Conservation (phyloP, 2,797 vertebrate species). For the Tragelaphus eurycerus region DNA sequence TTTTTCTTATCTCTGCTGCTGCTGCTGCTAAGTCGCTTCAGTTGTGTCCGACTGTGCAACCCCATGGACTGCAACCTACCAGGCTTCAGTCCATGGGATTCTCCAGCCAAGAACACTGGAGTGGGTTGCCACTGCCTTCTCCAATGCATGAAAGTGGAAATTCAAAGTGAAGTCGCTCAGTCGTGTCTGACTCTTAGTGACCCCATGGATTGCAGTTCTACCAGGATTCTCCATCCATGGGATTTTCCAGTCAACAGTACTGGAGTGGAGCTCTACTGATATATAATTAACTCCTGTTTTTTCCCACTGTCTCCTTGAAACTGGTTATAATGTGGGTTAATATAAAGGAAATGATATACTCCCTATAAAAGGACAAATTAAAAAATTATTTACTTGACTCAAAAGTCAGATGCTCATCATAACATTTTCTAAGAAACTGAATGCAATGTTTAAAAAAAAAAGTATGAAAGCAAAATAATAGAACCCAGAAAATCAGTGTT, state of each 20-base stretch:
- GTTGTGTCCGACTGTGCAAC: fast-evolving
- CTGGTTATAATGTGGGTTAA: background rate
- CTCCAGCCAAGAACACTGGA: no score
- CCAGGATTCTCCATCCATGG: no score
- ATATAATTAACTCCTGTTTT: background rate
- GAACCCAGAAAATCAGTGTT: background rate
- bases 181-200: no score
- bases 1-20: background rate
- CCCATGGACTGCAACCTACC: no score
- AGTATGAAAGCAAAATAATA: background rate
- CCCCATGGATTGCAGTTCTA: no score
- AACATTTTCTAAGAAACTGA: background rate
- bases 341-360: background rate
- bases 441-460: background rate
- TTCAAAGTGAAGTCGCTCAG: no score
- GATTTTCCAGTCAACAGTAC: no score
- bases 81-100: no score
- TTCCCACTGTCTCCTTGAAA: background rate
- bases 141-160: no score
- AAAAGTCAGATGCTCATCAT: background rate
- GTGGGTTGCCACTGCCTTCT: no score
- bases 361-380: background rate
- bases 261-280: background rate
- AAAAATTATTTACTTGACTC: background rate
- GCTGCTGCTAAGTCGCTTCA: no score